Evolutionary conservation across 2,888 invertebrate species (phyloP).

Genomic region (Argynnis bischoffii): DNA sequence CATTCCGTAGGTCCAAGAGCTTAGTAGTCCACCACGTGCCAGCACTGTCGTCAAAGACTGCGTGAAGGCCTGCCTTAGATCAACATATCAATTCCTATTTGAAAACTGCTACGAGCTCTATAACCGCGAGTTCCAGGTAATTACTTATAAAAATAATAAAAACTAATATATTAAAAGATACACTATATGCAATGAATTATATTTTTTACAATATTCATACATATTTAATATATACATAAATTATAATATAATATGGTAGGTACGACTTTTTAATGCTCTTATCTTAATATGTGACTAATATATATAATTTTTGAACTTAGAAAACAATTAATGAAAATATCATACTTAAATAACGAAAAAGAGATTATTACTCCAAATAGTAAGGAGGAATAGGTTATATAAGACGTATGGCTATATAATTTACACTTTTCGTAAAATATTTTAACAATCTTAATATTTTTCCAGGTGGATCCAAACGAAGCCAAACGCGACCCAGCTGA

Average conservation of each 20-base stretch:
- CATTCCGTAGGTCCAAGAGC: constrained; percentile 92
- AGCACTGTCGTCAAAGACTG: constrained; percentile 99
- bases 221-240: too few species aligned
- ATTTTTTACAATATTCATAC: too few species aligned
- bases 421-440: too few species aligned
- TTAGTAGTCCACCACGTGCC: constrained; percentile 98
- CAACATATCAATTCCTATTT: constrained; percentile 99
- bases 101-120: constrained; percentile 99
- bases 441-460: not conserved
- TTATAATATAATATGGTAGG: too few species aligned
- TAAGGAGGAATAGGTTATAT: too few species aligned
- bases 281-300: too few species aligned
- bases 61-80: constrained; percentile 98
- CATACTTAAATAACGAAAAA: too few species aligned
- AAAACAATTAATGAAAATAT: too few species aligned
- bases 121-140: constrained; percentile 94
- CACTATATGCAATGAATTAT: too few species aligned
- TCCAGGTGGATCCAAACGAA: constrained; percentile 93
- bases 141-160: not conserved
- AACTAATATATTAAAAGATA: not conserved
- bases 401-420: too few species aligned
- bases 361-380: too few species aligned
- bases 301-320: not conserved
- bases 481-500: constrained; percentile 93
- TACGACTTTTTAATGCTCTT: too few species aligned